Conservation (phyloP, 2,888 invertebrate species). For the Brassicogethes aeneus region DNA sequence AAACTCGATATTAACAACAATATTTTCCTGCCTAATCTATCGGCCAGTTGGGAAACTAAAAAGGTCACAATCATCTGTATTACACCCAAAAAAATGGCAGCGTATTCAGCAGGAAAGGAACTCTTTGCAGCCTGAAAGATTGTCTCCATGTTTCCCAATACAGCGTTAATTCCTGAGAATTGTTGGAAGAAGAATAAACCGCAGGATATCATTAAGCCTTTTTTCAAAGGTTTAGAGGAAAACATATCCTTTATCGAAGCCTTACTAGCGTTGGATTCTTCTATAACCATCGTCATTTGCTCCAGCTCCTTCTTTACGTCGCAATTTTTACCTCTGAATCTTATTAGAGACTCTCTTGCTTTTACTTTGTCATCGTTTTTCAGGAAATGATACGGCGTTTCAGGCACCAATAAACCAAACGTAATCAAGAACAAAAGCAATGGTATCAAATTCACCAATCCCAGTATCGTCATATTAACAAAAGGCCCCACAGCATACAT, state of each 20-base stretch:
- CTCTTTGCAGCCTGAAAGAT: slow-evolving; percentile 47
- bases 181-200: slow-evolving; percentile 11
- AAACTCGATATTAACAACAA: slow-evolving; percentile 4
- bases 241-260: slow-evolving; percentile 9
- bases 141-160: slow-evolving; percentile 21
- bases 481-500: slow-evolving; percentile 11
- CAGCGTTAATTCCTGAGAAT: slow-evolving; percentile 11
- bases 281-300: slow-evolving; percentile 5
- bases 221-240: slow-evolving; percentile 5
- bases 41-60: not conserved
- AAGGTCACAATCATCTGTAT: slow-evolving; percentile 2
- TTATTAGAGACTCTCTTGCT: not conserved
- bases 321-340: not conserved
- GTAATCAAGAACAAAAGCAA: slow-evolving; percentile 16
- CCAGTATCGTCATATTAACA: slow-evolving; percentile 16
- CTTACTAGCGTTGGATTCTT: not conserved
- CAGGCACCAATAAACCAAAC: slow-evolving; percentile 19
- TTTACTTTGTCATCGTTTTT: not conserved
- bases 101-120: slow-evolving; percentile 28
- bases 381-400: slow-evolving; percentile 19
- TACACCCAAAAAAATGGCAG: slow-evolving; percentile 38
- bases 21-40: slow-evolving; percentile 1
- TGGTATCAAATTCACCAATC: slow-evolving; percentile 9
- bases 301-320: slow-evolving; percentile 7
- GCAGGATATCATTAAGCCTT: slow-evolving; percentile 10